phyloP scores from a whole-genome alignment of 2,797 vertebrate species.

The Lateolabrax maculatus region DNA sequence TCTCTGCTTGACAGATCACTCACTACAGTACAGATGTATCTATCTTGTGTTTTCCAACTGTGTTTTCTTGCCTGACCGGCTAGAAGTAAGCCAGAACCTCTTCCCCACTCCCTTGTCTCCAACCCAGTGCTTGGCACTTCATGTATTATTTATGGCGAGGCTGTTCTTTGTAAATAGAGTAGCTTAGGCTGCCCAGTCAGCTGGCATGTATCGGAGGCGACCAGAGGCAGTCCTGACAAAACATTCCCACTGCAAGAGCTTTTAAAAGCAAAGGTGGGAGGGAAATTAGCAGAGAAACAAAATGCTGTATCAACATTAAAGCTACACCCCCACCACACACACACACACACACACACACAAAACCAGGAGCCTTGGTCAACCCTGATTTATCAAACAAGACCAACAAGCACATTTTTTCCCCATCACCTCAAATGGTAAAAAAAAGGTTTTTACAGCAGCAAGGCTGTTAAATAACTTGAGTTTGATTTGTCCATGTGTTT shows the following conservation, averaged over 20 bases:
- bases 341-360: neutral
- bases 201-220: slow-evolving; percentile 30
- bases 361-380: slow-evolving; percentile 1
- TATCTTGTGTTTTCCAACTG: slow-evolving; percentile 38
- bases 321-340: neutral
- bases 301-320: slow-evolving; percentile 60
- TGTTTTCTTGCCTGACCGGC: slow-evolving; percentile 34
- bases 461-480: slow-evolving; percentile 50
- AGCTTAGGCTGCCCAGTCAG: slow-evolving; percentile 55
- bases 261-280: slow-evolving; percentile 62
- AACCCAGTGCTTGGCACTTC: slow-evolving; percentile 43
- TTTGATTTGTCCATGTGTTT: slow-evolving; percentile 21
- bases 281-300: slow-evolving; percentile 49
- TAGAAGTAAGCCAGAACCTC: slow-evolving; percentile 44
- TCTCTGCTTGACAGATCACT: slow-evolving; percentile 29
- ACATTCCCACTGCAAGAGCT: slow-evolving; percentile 62
- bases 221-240: slow-evolving; percentile 58
- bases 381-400: slow-evolving; percentile 27
- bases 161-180: slow-evolving; percentile 66
- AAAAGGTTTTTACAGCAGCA: slow-evolving; percentile 60
- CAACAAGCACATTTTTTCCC: slow-evolving; percentile 31
- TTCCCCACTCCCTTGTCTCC: slow-evolving; percentile 37
- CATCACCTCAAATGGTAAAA: slow-evolving; percentile 20
- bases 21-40: slow-evolving; percentile 46
- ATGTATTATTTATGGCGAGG: slow-evolving; percentile 72